Base-by-base conservation (phyloP, 2,113 vertebrate genomes). In the Hucho hucho region DNA sequence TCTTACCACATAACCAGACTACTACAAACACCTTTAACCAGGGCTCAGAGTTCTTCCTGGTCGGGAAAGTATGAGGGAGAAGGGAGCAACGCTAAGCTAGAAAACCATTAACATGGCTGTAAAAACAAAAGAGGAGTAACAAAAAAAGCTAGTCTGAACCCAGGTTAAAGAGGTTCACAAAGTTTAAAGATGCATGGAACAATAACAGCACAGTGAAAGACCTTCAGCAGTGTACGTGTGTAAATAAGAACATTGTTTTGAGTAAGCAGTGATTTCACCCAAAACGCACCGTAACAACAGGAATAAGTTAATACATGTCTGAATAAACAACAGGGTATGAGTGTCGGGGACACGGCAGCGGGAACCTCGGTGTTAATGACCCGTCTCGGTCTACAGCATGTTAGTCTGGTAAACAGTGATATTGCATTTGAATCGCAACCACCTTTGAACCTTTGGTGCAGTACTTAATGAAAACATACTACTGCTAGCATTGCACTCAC, bases 341-440 rank as follows among this genome's bases (percentile, higher is more conserved):
- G 67, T 49, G 79, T 16, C 72, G 65, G 26, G 29, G 53, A 53
- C 47, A 65, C 9, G 59, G 69, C 22, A 6, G 64, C 3, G 16
- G 64, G 66, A 75, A 82, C 77, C 76, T 75, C 22, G 75, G 80
- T 69, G 68, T 53, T 65, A 71, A 28, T 75, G 64, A 76, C 9
- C 49, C 61, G 66, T 64, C 70, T 3, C 6, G 37, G 25, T 64
- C n/a, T 61, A 18, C 49, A 53, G 16, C 16, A 20, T 85, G 84
- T 90, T 87, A 74, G 87, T 79, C 69, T 9, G 26, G 77, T 82
- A 80, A 86, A 89, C 87, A 85, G 11, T 26, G 25, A 3, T 29
- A 43, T 22, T 73, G n/a, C 49, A n/a, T 59, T 69, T 43, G 49
- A 61, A 43, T 43, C 37, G 2, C 37, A 25, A 11, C 61, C 63